Percentiles rank a stretch among this genome's conserved stretches.
Conservation (phyloP, 2,113 vertebrate genomes). For the Aegithalos caudatus region DNA sequence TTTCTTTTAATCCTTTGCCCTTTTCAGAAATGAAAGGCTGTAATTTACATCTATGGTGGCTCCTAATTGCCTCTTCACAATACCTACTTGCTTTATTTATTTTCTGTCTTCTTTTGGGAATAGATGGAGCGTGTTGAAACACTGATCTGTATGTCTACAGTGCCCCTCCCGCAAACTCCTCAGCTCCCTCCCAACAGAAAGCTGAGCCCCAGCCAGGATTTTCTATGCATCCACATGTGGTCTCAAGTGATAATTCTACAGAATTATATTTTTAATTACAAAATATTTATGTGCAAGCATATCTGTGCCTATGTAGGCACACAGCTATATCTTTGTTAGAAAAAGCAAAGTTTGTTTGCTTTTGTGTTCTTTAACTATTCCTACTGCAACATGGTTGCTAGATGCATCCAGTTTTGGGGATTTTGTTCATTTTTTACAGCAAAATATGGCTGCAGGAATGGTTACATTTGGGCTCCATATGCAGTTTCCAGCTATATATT, state of each 20-base stretch:
- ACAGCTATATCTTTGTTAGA: not conserved
- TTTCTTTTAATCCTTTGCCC: conserved; percentile 40
- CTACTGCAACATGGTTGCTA: rapidly evolving
- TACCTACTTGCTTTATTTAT: conserved; percentile 37
- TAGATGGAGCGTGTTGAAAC: not conserved
- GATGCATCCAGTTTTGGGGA: rapidly evolving
- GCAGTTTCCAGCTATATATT: conserved; percentile 82
- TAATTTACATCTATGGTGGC: conserved; percentile 13
- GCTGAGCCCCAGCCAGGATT: not conserved
- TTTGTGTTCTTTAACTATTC: not conserved
- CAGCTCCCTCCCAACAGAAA: not conserved
- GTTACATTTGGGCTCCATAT: conserved; percentile 76
- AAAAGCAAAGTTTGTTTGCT: not conserved
- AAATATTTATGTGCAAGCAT: not conserved
- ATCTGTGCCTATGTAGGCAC: not conserved
- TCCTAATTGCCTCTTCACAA: not conserved
- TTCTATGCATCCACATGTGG: not conserved
- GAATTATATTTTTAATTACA: conserved; percentile 48
- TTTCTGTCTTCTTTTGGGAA: conserved; percentile 15
- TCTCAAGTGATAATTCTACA: not conserved
- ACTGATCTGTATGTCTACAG: not conserved
- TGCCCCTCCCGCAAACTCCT: rapidly evolving
- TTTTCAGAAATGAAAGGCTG: conserved; percentile 58
- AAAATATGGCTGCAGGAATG: conserved; percentile 41
- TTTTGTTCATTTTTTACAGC: not conserved